A percentile compares a stretch with the other conserved stretches of the same genome.
These are phyloP conservation scores for Tinamus major DNA, from an alignment of 2,797 vertebrate genomes.

Conservation along the genomic window DNA sequence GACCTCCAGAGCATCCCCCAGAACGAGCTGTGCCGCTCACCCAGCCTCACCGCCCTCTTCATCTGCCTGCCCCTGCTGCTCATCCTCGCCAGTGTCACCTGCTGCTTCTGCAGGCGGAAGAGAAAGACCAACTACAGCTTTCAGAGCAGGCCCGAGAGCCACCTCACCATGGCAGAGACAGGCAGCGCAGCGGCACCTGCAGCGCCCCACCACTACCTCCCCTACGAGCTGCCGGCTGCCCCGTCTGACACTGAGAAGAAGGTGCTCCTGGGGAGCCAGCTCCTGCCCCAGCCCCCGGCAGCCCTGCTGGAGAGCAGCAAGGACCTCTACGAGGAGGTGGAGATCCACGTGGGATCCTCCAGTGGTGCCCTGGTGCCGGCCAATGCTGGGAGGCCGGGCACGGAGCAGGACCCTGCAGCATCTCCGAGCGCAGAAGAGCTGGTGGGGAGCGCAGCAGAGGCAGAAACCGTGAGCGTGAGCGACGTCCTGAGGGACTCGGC, in stretches of 20 bases:
- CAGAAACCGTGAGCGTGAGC: constrained; percentile 85
- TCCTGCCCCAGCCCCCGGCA: constrained; percentile 78
- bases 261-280: constrained; percentile 80
- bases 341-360: constrained; percentile 82
- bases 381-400: not conserved
- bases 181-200: constrained; percentile 27
- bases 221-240: constrained; percentile 5
- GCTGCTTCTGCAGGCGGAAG: constrained; percentile 86
- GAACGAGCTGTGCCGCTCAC: constrained; percentile 78
- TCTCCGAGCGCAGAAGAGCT: constrained; percentile 56
- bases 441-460: constrained; percentile 75
- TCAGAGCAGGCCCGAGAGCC: constrained; percentile 49
- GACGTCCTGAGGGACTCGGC: constrained; percentile 91
- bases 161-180: constrained; percentile 26
- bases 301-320: constrained; percentile 80
- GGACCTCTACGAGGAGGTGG: constrained; percentile 90
- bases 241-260: constrained; percentile 49
- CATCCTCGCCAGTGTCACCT: constrained; percentile 79
- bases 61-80: constrained; percentile 85
- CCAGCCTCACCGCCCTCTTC: constrained; percentile 85
- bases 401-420: not conserved
- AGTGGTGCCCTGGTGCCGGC: constrained; percentile 75
- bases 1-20: constrained; percentile 71
- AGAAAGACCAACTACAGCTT: constrained; percentile 71
- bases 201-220: constrained; percentile 74